Conservation (phyloP, 2,113 vertebrate genomes). For the Hystrix cristata region DNA sequence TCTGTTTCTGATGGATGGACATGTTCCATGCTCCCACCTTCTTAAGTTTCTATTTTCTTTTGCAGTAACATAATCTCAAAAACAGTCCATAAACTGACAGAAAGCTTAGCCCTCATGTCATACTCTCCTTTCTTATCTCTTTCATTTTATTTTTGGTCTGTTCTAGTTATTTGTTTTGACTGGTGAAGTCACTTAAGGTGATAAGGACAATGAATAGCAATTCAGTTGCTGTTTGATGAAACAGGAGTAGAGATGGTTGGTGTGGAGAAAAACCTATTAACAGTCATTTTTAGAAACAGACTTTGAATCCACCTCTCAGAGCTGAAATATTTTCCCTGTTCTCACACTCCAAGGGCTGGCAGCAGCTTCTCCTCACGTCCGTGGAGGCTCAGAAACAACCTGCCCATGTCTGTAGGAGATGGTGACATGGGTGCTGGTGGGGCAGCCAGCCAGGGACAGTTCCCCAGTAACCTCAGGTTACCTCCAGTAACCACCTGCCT, state of each 20-base stretch:
- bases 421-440: background rate
- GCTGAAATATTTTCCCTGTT: conserved; percentile 9
- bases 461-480: background rate
- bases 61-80: conserved; percentile 5
- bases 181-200: conserved; percentile 57
- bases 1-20: background rate
- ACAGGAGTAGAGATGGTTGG: background rate
- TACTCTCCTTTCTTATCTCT: conserved; percentile 56
- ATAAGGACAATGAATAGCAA: conserved; percentile 25
- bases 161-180: conserved; percentile 66
- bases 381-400: background rate
- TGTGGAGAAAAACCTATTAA: conserved; percentile 50
- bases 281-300: conserved; percentile 73
- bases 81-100: conserved; percentile 27
- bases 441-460: background rate
- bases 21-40: background rate
- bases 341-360: conserved; percentile 21
- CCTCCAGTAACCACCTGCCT: background rate
- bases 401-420: background rate
- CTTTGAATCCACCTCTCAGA: conserved; percentile 32
- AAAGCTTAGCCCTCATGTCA: conserved; percentile 30
- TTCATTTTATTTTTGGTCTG: conserved; percentile 60
- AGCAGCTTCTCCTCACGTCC: background rate
- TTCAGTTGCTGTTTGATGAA: conserved; percentile 37
- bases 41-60: conserved; percentile 53